Conservation (phyloP, 1,140 invertebrate species). For the Aphis gossypii region DNA sequence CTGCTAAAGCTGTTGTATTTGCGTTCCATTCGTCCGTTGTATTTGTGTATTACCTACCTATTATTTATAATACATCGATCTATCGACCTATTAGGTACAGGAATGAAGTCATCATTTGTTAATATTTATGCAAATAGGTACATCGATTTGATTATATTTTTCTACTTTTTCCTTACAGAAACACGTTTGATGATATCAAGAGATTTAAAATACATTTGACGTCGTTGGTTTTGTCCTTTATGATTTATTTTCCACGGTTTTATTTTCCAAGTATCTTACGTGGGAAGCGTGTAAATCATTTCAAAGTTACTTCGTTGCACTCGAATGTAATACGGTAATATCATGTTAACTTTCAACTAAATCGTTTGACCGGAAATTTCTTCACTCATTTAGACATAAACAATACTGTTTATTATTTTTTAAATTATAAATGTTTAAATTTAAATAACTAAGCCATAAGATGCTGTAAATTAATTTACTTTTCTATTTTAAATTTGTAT, state of each 20-base stretch:
- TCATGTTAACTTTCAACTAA: not conserved
- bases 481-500: not conserved
- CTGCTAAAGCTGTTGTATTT: not conserved
- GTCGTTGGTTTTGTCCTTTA: not conserved
- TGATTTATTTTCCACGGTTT: not conserved
- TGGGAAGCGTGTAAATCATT: constrained; percentile 15
- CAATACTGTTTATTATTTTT: not conserved
- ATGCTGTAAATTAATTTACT: not conserved
- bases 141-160: not conserved
- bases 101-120: not conserved
- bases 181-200: not conserved
- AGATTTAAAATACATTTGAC: not conserved
- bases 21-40: not conserved
- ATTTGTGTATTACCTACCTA: not conserved
- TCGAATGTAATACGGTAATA: too few species aligned
- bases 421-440: not conserved
- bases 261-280: not conserved
- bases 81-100: not conserved
- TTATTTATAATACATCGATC: not conserved
- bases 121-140: not conserved
- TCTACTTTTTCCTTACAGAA: not conserved
- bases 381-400: not conserved
- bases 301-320: not conserved
- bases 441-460: not conserved
- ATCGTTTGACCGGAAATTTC: not conserved